Percentiles rank a stretch among this genome's conserved stretches.
Evolutionary conservation across 2,888 invertebrate genomes (phyloP).

Genomic region (Schrankia costaestrigalis): DNA sequence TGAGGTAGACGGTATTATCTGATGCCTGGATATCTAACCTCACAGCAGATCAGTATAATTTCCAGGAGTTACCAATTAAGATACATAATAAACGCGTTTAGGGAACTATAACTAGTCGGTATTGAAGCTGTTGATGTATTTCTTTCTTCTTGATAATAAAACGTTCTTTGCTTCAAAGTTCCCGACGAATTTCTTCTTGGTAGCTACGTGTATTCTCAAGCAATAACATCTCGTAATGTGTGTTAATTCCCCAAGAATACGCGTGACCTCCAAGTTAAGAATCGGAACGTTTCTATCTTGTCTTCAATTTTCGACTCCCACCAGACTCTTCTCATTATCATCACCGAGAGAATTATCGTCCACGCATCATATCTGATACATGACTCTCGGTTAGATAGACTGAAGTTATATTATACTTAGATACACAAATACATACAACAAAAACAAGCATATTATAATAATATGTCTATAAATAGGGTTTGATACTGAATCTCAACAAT

Average conservation of each 20-base stretch:
- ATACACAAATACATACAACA: too few relatives aligned
- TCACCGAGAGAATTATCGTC: too few relatives aligned
- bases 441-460: too few relatives aligned
- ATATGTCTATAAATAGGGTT: too few relatives aligned
- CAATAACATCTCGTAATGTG: constrained; percentile 97
- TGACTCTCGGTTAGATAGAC: too few relatives aligned
- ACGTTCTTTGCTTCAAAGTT: constrained; percentile 2
- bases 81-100: background rate
- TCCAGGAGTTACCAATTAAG: constrained; percentile 4
- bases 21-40: constrained; percentile 8
- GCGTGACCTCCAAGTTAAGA: constrained; percentile 92
- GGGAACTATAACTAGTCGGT: background rate
- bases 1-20: background rate
- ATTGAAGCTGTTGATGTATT: background rate
- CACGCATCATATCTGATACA: too few relatives aligned
- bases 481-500: too few relatives aligned
- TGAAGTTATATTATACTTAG: too few relatives aligned
- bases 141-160: background rate
- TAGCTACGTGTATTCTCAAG: constrained; percentile 99
- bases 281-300: constrained; percentile 24
- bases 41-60: constrained; percentile 11
- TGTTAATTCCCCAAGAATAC: constrained; percentile 99
- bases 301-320: constrained; percentile 15
- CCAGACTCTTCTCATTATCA: background rate
- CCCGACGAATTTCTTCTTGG: constrained; percentile 81